phyloP scores from a whole-genome alignment of 2,113 vertebrate species.

The Pterocles burchelli region DNA sequence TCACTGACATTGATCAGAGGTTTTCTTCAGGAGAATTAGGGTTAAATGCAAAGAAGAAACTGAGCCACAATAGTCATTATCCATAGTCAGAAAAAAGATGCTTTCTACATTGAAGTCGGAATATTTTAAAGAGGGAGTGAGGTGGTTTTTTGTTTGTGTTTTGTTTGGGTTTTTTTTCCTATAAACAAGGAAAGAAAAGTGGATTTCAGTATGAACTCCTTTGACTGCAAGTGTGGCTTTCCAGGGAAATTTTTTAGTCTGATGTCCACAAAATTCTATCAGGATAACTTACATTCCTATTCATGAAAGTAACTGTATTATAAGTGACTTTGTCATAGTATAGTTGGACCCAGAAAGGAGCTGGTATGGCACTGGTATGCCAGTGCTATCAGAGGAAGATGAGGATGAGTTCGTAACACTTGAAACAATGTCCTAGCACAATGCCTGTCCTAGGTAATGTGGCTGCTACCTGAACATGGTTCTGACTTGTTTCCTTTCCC shows the following conservation, averaged over 20 bases:
- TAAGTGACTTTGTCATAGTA: background rate
- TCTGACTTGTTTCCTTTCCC: background rate
- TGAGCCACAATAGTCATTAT: background rate
- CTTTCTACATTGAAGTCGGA: background rate
- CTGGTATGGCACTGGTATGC: background rate
- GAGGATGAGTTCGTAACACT: background rate
- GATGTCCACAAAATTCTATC: background rate
- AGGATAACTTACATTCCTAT: background rate
- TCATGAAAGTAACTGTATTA: background rate
- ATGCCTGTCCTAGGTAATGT: too few species aligned
- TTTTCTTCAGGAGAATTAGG: background rate
- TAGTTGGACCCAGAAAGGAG: background rate
- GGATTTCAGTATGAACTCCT: background rate
- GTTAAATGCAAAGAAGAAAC: background rate
- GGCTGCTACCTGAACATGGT: background rate
- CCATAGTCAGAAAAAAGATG: background rate
- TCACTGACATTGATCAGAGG: background rate
- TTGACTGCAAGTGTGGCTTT: background rate
- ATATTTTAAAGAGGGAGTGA: background rate
- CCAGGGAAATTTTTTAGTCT: background rate
- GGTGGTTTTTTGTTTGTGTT: background rate
- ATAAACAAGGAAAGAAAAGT: background rate
- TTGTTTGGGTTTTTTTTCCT: background rate
- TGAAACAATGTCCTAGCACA: rapidly evolving
- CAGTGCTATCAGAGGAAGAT: background rate